Percentiles rank a stretch among this genome's conserved stretches.
Conservation (phyloP, 1,140 invertebrate species). For the Drosophila busckii region DNA sequence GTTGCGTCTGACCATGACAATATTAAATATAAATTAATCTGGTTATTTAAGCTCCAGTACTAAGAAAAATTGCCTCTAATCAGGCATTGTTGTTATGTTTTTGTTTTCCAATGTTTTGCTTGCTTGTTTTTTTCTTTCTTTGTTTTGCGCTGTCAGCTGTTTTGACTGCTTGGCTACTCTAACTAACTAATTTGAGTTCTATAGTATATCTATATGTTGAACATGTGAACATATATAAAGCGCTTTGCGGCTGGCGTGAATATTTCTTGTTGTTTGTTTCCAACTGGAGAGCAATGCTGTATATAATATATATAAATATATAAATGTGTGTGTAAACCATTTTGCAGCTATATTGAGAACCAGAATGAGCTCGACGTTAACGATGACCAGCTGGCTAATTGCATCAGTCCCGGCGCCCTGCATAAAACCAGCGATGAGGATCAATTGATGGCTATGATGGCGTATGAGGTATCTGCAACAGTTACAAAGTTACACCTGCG, state of each 20-base stretch:
- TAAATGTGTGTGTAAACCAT: constrained; percentile 31
- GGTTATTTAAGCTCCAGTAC: constrained; percentile 46
- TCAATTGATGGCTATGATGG: constrained; percentile 64
- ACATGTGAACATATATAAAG: background rate
- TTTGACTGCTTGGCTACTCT: constrained; percentile 18
- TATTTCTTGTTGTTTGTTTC: constrained; percentile 40
- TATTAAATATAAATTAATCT: constrained; percentile 76
- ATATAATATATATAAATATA: constrained; percentile 7
- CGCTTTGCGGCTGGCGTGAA: constrained; percentile 4
- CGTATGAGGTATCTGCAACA: constrained; percentile 57
- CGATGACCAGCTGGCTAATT: constrained; percentile 66
- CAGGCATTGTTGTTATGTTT: background rate
- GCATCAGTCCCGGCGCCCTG: constrained; percentile 70
- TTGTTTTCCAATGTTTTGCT: constrained; percentile 6
- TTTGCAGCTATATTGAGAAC: constrained; percentile 73
- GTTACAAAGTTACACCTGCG: constrained; percentile 6
- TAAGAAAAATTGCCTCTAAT: background rate
- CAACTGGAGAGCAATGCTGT: constrained; percentile 23
- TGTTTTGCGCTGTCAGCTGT: constrained; percentile 23
- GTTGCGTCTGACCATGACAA: constrained; percentile 66
- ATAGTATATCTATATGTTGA: background rate
- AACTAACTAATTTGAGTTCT: constrained; percentile 49
- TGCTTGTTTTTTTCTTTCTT: constrained; percentile 24
- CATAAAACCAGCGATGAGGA: constrained; percentile 64
- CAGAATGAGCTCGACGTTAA: constrained; percentile 63